Conservation (phyloP, 2,888 invertebrate species). For the Ichneumoninae sp. region DNA sequence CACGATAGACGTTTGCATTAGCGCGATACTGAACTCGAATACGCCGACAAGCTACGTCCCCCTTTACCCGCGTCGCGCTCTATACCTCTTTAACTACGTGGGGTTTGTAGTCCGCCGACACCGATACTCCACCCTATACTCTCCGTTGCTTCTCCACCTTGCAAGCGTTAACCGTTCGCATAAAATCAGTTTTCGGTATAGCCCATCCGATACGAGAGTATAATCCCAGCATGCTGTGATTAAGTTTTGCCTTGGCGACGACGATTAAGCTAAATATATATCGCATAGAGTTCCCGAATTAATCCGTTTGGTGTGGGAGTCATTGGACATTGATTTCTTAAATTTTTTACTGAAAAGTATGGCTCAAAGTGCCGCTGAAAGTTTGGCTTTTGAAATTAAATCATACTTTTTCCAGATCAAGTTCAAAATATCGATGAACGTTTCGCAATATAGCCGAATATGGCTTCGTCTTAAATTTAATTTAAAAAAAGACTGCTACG, state of each 20-base stretch:
- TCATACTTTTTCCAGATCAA: not conserved
- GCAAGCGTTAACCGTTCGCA: conserved; percentile 22
- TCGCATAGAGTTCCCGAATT: not conserved
- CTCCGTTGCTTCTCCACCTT: conserved; percentile 3
- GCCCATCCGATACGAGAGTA: not conserved
- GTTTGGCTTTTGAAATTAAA: too few species aligned
- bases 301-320: not conserved
- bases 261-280: not conserved
- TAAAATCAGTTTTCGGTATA: conserved; percentile 30
- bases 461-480: not conserved
- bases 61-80: conserved; percentile 3
- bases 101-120: conserved; percentile 1
- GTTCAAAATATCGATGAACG: not conserved
- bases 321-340: not conserved
- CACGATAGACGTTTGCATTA: conserved; percentile 55
- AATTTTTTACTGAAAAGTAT: not conserved
- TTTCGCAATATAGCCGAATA: not conserved
- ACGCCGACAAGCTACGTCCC: conserved; percentile 39
- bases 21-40: conserved; percentile 46
- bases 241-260: not conserved
- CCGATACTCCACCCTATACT: conserved; percentile 1
- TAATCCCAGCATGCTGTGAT: conserved; percentile 14
- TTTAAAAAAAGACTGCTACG: not conserved
- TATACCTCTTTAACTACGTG: conserved; percentile 35
- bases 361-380: not conserved